Evolutionary conservation across 1,140 invertebrate genomes (phyloP), one percentile per base, ranked within the genome.

Genomic region (Brachionus paranguensis): DNA sequence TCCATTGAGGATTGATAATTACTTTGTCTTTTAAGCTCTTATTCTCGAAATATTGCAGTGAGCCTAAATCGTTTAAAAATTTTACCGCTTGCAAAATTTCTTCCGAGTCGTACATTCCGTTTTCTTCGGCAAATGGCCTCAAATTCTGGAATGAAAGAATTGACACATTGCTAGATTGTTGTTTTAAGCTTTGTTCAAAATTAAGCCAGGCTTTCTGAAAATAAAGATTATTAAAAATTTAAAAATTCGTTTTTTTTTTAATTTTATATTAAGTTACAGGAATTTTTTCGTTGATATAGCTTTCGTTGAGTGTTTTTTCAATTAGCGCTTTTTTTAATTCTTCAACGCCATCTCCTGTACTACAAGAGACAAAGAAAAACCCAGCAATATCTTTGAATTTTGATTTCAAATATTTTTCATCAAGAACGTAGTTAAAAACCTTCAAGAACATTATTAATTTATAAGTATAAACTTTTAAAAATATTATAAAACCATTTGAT

Each of bases 1-100:
- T 88, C 89, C 89, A 89, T 86, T 89, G 89, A n/a, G 89, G 88
- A n/a, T 88, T 85, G 14, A 89, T 88, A 17, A 89, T 87, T 5
- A 89, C 86, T 27, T 86, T 84, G 20, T 86, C 84, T 53, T 86
- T 85, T 33, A 89, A 85, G 37, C 87, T 87, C 14, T 86, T 85
- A 17, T 87, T 88, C 83, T 88, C 86, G 85, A 89, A 89, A 85
- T 88, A 88, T 86, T 89, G 88, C 2, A 89, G 85, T 8, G 88
- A 87, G 11, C 89, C 89, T 8, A 89, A 85, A 76, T 89, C 87
- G 85, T 89, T 86, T 7, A 89, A 85, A 60, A 89, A 89, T 84
- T 87, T 86, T 0, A 89, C 85, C 0, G 88, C 86, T 70, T 89
- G 86, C 12, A 85, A 76, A 10, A 88, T 29, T 87, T 89, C 83